phyloP scores from a whole-genome alignment of 2,797 vertebrate species.

The Todus mexicanus region DNA sequence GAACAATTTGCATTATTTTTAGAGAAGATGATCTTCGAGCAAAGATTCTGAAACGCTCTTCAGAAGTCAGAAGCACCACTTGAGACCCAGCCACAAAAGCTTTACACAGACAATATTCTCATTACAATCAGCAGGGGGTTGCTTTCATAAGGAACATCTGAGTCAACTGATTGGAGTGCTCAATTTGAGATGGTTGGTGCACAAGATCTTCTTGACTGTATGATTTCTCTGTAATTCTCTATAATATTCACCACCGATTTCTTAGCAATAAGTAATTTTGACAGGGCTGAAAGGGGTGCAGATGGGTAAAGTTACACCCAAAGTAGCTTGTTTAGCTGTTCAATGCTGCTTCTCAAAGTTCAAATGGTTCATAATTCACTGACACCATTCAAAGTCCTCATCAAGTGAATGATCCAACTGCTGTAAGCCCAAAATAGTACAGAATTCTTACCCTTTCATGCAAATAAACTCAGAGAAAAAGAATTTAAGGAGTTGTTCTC shows the following conservation, averaged over 20 bases:
- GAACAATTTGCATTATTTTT: slow-evolving; percentile 35
- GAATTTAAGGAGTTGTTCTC: background rate
- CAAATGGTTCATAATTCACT: background rate
- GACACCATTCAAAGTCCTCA: background rate
- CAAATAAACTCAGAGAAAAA: background rate
- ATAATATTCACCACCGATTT: background rate
- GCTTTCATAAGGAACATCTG: slow-evolving; percentile 42
- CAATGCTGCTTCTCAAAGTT: background rate
- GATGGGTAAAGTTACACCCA: background rate
- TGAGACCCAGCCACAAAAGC: slow-evolving; percentile 31
- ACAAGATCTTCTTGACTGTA: background rate
- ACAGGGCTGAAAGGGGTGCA: background rate
- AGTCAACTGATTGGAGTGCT: slow-evolving; percentile 58
- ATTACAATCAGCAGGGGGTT: slow-evolving; percentile 56
- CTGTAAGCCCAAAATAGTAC: background rate
- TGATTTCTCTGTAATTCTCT: slow-evolving; percentile 7
- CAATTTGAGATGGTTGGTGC: background rate
- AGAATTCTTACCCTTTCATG: background rate
- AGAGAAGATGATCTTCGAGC: slow-evolving; percentile 8
- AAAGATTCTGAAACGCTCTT: slow-evolving; percentile 14
- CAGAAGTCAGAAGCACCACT: slow-evolving; percentile 24
- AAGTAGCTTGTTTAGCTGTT: background rate
- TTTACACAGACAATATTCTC: slow-evolving; percentile 45
- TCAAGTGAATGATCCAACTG: background rate
- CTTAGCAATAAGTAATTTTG: slow-evolving; percentile 3